A percentile compares a stretch with the other conserved stretches of the same genome.
Evolutionary conservation across 2,113 vertebrate genomes (phyloP).

Genomic region (Morone chrysops): DNA sequence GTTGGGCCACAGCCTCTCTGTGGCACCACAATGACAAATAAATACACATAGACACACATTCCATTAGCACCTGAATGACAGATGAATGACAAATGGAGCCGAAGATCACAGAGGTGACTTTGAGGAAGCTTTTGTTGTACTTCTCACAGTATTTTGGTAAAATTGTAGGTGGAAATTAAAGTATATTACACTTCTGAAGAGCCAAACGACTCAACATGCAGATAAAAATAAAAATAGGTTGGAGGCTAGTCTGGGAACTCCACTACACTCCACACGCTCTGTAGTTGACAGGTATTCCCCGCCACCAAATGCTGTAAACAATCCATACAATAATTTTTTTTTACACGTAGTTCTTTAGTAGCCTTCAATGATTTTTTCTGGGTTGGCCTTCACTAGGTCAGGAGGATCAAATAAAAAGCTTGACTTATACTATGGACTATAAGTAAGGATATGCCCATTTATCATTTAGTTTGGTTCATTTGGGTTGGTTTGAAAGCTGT

Average conservation of each 20-base stretch:
- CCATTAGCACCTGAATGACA: constrained; percentile 14
- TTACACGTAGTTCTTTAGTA: not conserved
- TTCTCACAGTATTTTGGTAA: constrained; percentile 7
- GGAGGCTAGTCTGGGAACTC: constrained; percentile 2
- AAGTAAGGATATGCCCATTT: not conserved
- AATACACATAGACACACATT: not conserved
- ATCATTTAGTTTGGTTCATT: not conserved
- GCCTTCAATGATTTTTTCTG: not conserved
- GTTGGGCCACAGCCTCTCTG: not conserved
- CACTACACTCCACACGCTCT: not conserved
- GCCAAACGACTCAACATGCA: not conserved
- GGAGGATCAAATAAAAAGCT: not conserved
- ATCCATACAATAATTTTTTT: constrained; percentile 8
- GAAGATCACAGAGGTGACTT: constrained; percentile 27
- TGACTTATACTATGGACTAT: not conserved
- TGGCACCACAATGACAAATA: constrained; percentile 2
- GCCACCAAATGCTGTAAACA: constrained; percentile 9
- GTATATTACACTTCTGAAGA: not conserved
- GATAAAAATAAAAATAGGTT: not conserved
- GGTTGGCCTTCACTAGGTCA: not conserved
- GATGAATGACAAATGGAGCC: constrained; percentile 8
- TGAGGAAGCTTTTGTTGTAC: not conserved
- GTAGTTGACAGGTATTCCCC: not conserved
- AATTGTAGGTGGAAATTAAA: constrained; percentile 6
- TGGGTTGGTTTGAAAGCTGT: not conserved